phyloP scores from a whole-genome alignment of 2,888 invertebrate species.

The Apotomis betuletana region DNA sequence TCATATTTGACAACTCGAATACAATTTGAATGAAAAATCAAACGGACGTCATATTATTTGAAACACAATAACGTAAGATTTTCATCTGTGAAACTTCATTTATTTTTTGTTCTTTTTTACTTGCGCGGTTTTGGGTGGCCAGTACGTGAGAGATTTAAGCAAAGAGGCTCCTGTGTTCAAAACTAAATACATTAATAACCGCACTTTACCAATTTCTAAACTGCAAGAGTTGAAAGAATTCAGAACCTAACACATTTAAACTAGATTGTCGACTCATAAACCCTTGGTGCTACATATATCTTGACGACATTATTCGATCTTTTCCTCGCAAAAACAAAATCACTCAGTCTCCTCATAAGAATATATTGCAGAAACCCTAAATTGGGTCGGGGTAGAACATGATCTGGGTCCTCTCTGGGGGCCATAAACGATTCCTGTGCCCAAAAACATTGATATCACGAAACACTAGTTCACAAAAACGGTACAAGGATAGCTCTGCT shows the following conservation, averaged over 20 bases:
- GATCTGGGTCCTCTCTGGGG: constrained; percentile 25
- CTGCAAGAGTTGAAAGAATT: no score
- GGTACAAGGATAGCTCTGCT: neutral
- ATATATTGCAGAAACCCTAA: constrained; percentile 33
- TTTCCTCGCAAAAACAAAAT: constrained; percentile 27
- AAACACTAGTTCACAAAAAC: constrained; percentile 4
- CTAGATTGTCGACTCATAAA: neutral
- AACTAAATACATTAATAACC: no score
- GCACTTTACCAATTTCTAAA: no score
- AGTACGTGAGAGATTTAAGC: no score
- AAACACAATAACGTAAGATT: no score
- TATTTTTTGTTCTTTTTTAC: no score
- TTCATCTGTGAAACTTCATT: no score
- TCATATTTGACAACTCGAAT: no score
- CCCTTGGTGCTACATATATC: neutral
- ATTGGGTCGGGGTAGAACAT: constrained; percentile 27
- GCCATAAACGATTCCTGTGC: constrained; percentile 23
- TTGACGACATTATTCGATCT: constrained; percentile 10
- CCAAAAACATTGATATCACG: constrained; percentile 34
- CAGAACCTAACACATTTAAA: neutral
- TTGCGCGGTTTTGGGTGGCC: no score
- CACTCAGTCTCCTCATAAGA: constrained; percentile 24
- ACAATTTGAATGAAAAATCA: no score
- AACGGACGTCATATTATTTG: no score
- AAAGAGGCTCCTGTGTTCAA: no score